Base-by-base conservation (phyloP, 2,113 vertebrate genomes). In the Coreoperca whiteheadi region DNA sequence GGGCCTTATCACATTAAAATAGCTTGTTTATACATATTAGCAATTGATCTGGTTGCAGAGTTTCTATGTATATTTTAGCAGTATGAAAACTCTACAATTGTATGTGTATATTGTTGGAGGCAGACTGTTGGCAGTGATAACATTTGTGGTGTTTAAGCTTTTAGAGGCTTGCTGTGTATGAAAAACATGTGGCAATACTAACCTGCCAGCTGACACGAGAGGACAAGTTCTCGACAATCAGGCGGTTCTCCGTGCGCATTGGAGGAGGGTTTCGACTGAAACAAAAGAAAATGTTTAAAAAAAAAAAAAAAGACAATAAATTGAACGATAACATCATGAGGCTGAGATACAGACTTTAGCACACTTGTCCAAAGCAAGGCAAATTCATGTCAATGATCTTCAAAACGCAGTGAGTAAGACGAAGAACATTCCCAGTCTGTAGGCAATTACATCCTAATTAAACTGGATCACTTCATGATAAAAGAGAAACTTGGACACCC, bases 181-280 rank as follows among this genome's bases (percentile, higher is more conserved):
- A 50, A 43, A 54, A 79, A 63, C 41, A 37, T 23, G 77, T 65
- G 28, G 6, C 5, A 72, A 79, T 92, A 96, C 97, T 95, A 94
- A 99, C 98, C 98, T 99, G 97, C 98, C 98, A 99, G 95, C 98
- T 99, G 94, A 99, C 97, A 84, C 98, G 95, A 39, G 98, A 99
- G 4, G 98, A 99, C 88, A 99, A 90, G 90, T 99, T 99, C 91
- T 99, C 97, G 91, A 99, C 97, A 85, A 99, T 98, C 81, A 99
- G 96, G 0, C 98, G 97, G 88, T 99, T 99, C 95, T 99, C 98
- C 23, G 98, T 99, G 87, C 97, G 96, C 95, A 98, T 94, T 46
- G 98, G 98, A 86, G 98, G 97, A 67, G 97, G 97, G 59, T 96
- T 99, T 92, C 96, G 96, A 90, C 89, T 87, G 28, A 39, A 86